These are phyloP conservation scores for Drosophila subobscura DNA, from an alignment of 1,140 invertebrate genomes.

Conservation along the genomic window DNA sequence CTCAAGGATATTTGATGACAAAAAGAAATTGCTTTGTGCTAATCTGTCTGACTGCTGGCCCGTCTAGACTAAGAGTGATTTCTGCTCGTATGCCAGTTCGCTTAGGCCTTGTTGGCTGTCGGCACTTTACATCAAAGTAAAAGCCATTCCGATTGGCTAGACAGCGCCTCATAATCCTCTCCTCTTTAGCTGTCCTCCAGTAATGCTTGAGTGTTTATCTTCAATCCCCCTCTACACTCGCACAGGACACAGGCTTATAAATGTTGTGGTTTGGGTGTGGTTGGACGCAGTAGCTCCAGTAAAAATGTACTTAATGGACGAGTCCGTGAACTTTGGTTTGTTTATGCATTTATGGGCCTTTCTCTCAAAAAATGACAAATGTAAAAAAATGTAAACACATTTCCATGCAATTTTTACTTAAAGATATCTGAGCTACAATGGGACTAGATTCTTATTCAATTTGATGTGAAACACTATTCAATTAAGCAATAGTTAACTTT, in stretches of 20 bases:
- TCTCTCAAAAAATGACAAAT: too few relatives aligned
- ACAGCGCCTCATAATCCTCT: slow-evolving; percentile 80
- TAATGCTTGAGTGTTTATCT: slow-evolving; percentile 22
- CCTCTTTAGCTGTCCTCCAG: slow-evolving; percentile 42
- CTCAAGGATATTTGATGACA: slow-evolving; percentile 80
- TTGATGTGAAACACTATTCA: too few relatives aligned
- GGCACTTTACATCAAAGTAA: slow-evolving; percentile 79
- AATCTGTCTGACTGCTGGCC: slow-evolving; percentile 67
- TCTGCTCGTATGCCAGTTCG: slow-evolving; percentile 49
- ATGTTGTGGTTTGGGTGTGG: too few relatives aligned
- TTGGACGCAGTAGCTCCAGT: too few relatives aligned
- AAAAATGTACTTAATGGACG: too few relatives aligned
- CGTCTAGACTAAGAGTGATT: slow-evolving; percentile 70
- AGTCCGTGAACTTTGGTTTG: too few relatives aligned
- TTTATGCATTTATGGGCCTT: too few relatives aligned
- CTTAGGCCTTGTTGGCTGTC: slow-evolving; percentile 78
- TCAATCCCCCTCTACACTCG: slow-evolving; percentile 2
- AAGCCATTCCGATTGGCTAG: slow-evolving; percentile 80
- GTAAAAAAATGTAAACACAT: too few relatives aligned
- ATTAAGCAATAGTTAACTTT: too few relatives aligned
- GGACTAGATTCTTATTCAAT: too few relatives aligned
- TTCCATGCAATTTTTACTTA: too few relatives aligned
- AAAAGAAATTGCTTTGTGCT: slow-evolving; percentile 81
- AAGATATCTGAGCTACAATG: too few relatives aligned
- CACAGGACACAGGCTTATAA: slow-evolving; percentile 6